phyloP scores from a whole-genome alignment of 2,888 invertebrate species.

The Sylvicola cinctus region DNA sequence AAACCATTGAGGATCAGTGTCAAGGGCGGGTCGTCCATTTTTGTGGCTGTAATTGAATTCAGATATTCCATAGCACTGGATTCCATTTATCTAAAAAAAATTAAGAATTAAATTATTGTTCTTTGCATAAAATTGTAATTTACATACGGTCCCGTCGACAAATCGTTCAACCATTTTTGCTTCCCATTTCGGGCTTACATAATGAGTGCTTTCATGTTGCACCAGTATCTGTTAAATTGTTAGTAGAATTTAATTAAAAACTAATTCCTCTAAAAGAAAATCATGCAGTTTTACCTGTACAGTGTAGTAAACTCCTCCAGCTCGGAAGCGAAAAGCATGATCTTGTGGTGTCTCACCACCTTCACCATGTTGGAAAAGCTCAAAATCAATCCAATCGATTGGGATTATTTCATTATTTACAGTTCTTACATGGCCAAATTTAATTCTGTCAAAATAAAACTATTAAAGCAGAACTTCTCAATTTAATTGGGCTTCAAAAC shows the following conservation, averaged over 20 bases:
- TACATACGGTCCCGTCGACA: slow-evolving; percentile 19
- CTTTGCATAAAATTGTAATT: background rate
- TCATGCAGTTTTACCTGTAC: slow-evolving; percentile 34
- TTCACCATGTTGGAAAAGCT: slow-evolving; percentile 47
- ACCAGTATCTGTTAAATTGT: slow-evolving; percentile 38
- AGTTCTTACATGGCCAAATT: slow-evolving; percentile 39
- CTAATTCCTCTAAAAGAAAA: too few species aligned
- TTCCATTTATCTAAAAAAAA: slow-evolving; percentile 22
- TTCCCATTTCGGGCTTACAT: slow-evolving; percentile 44
- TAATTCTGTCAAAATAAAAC: slow-evolving; percentile 28
- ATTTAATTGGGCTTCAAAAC: background rate
- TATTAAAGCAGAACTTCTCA: background rate
- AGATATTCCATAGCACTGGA: slow-evolving; percentile 44
- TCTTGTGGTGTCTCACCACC: slow-evolving; percentile 38
- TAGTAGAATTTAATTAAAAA: slow-evolving; percentile 19
- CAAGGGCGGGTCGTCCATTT: slow-evolving; percentile 36
- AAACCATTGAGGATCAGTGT: slow-evolving; percentile 37
- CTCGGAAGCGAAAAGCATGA: slow-evolving; percentile 40
- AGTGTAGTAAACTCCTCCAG: slow-evolving; percentile 31
- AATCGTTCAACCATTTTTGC: slow-evolving; percentile 44
- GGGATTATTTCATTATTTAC: slow-evolving; percentile 31
- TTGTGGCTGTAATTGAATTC: slow-evolving; percentile 49
- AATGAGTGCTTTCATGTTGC: slow-evolving; percentile 36
- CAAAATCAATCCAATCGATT: slow-evolving; percentile 37
- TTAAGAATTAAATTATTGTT: background rate